Percentiles rank a stretch among this genome's conserved stretches.
These are phyloP conservation scores for Rallus limicola DNA, from an alignment of 2,113 vertebrate genomes.

Conservation along the genomic window DNA sequence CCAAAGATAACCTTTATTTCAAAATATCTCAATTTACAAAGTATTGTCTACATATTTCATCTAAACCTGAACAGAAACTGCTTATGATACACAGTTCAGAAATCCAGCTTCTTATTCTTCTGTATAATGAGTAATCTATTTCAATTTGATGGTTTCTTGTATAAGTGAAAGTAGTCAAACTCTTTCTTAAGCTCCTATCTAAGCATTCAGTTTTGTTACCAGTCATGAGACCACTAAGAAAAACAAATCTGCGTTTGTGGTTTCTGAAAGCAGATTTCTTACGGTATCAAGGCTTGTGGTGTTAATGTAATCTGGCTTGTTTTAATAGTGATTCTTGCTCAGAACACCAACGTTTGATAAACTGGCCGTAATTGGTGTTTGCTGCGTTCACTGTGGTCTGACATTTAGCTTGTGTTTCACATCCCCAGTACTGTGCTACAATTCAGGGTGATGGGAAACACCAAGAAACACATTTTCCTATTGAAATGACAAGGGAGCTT, in stretches of 20 bases:
- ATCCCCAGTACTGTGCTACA: neutral
- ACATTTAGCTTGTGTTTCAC: neutral
- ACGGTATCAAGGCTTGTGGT: neutral
- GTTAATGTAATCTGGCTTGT: constrained; percentile 39
- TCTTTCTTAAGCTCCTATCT: neutral
- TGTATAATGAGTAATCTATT: constrained; percentile 8
- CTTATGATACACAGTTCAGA: neutral
- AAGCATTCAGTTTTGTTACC: constrained; percentile 16
- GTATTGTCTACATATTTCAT: neutral
- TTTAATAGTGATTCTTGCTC: constrained; percentile 14
- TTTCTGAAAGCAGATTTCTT: constrained; percentile 30
- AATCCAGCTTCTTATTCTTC: constrained; percentile 1
- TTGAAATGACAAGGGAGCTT: neutral
- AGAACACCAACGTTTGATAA: neutral
- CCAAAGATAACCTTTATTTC: neutral
- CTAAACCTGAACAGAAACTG: neutral
- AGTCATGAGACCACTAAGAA: constrained; percentile 4
- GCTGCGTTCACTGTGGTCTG: neutral
- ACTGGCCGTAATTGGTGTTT: neutral
- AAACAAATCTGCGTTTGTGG: constrained; percentile 1
- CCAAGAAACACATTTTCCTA: neutral
- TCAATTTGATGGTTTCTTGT: neutral
- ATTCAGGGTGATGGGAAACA: neutral
- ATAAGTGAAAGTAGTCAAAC: neutral
- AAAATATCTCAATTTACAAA: neutral